Evolutionary conservation across 2,888 invertebrate species (phyloP).

Genomic region (Hololepta plana): DNA sequence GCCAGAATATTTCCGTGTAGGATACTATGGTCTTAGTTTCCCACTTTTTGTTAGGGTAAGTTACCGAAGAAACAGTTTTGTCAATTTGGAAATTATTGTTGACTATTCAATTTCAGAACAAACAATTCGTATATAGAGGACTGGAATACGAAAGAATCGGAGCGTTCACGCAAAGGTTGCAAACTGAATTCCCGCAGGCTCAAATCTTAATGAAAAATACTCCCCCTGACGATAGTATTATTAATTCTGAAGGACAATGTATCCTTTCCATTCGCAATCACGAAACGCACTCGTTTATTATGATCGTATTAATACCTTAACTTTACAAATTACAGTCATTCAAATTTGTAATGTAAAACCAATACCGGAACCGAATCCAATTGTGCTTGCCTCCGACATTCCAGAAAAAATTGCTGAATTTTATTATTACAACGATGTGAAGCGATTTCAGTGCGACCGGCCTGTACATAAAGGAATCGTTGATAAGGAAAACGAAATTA

Average conservation of each 20-base stretch:
- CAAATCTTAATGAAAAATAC: slow-evolving; percentile 84
- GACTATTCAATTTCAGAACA: slow-evolving; percentile 76
- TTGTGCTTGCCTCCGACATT: slow-evolving; percentile 38
- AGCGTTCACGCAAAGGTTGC: slow-evolving; percentile 82
- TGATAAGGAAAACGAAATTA: slow-evolving; percentile 90
- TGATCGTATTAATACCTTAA: neutral
- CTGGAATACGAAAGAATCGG: slow-evolving; percentile 88
- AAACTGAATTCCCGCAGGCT: slow-evolving; percentile 88
- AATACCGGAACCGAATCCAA: slow-evolving; percentile 47
- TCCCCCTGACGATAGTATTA: slow-evolving; percentile 73
- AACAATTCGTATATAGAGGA: slow-evolving; percentile 88
- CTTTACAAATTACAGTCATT: slow-evolving; percentile 38
- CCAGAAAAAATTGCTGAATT: slow-evolving; percentile 77
- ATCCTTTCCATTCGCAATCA: slow-evolving; percentile 28
- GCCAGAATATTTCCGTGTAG: slow-evolving; percentile 89
- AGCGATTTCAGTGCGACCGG: slow-evolving; percentile 77
- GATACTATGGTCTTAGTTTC: slow-evolving; percentile 85
- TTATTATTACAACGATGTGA: slow-evolving; percentile 82
- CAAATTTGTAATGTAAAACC: slow-evolving; percentile 92
- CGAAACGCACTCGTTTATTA: slow-evolving; percentile 4
- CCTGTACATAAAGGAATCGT: slow-evolving; percentile 78
- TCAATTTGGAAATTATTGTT: slow-evolving; percentile 5
- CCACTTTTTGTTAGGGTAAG: slow-evolving; percentile 87
- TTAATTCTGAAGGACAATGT: slow-evolving; percentile 77
- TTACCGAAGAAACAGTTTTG: too few species aligned